These are phyloP conservation scores for Zosterops hypoxanthus DNA, from an alignment of 2,113 vertebrate species.

Conservation along the genomic window DNA sequence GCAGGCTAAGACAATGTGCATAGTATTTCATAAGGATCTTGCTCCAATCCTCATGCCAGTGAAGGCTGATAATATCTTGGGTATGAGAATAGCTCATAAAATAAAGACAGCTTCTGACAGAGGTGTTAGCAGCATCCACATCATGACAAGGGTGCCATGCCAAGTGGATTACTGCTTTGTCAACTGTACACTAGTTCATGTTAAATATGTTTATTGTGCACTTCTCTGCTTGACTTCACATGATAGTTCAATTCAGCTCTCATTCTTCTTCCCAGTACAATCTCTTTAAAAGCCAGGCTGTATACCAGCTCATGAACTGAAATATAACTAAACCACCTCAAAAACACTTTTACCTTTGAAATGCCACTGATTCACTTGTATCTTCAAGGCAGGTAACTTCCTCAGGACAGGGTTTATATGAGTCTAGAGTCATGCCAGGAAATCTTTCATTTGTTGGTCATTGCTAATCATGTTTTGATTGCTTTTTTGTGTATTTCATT, in stretches of 20 bases:
- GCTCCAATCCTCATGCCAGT: neutral
- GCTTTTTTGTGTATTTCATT: neutral
- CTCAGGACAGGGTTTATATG: neutral
- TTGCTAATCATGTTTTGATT: neutral
- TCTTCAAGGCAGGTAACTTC: neutral
- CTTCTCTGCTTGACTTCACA: neutral
- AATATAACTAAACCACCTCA: neutral
- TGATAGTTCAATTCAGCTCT: neutral
- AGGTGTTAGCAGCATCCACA: neutral
- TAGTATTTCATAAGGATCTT: neutral
- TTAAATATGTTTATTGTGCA: neutral
- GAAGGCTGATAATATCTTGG: neutral
- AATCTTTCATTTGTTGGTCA: neutral
- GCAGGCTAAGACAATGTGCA: neutral
- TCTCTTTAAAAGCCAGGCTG: neutral
- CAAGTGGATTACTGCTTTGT: neutral
- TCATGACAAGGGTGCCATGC: neutral
- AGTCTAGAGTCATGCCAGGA: neutral
- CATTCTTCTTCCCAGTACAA: neutral
- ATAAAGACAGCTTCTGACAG: neutral
- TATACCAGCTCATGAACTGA: neutral
- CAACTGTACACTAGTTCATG: fast-evolving
- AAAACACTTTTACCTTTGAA: neutral
- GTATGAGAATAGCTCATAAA: neutral
- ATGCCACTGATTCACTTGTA: neutral